These are phyloP conservation scores for Sebastiscus tertius DNA, from an alignment of 2,797 vertebrate species.

Conservation along the genomic window DNA sequence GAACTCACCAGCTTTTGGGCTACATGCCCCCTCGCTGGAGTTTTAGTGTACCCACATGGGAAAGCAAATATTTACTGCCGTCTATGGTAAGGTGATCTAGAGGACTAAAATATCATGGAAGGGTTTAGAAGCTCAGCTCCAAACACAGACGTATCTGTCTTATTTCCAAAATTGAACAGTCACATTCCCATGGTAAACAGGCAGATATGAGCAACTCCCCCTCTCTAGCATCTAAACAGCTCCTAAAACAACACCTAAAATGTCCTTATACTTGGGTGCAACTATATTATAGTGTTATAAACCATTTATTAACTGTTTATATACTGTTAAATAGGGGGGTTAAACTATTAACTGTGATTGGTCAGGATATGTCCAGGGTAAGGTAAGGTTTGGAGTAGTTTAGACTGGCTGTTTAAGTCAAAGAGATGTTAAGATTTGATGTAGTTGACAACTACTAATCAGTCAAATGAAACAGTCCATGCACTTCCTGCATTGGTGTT, in stretches of 20 bases:
- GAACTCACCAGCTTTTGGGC: constrained; percentile 30
- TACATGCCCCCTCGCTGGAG: background rate
- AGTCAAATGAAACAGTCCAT: background rate
- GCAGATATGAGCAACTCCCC: background rate
- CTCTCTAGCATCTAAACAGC: background rate
- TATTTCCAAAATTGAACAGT: background rate
- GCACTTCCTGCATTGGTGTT: background rate
- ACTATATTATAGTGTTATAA: background rate
- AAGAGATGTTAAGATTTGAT: background rate
- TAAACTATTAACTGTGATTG: background rate
- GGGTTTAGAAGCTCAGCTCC: background rate
- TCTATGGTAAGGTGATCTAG: background rate
- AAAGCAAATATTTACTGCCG: constrained; percentile 2
- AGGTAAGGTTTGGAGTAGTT: background rate
- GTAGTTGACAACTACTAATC: background rate
- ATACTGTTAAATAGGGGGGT: background rate
- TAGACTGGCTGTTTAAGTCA: background rate
- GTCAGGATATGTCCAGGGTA: background rate
- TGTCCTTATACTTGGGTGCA: background rate
- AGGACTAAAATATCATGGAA: background rate
- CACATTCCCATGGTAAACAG: background rate
- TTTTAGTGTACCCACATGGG: constrained; percentile 18
- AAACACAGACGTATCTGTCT: background rate
- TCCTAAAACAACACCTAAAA: background rate
- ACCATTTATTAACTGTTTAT: background rate